These are phyloP conservation scores for Burhinus oedicnemus DNA, from an alignment of 2,113 vertebrate species.

Conservation along the genomic window DNA sequence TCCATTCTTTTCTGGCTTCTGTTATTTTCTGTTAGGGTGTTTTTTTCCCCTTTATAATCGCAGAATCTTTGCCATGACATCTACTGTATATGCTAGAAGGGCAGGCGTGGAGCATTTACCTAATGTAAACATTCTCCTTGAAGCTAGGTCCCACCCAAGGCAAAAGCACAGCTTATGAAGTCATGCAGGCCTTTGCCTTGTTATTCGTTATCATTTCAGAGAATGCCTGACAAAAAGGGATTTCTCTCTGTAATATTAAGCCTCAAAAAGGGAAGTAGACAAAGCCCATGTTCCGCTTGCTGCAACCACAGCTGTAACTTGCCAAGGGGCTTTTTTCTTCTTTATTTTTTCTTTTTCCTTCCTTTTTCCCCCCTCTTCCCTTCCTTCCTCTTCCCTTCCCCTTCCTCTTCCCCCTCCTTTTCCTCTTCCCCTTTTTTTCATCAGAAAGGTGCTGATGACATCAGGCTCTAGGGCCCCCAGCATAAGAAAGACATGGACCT, in stretches of 20 bases:
- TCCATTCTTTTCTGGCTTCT: background rate
- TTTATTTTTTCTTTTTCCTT: background rate
- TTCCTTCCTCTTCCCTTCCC: background rate
- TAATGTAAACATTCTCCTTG: background rate
- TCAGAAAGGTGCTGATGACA: background rate
- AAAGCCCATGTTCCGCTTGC: background rate
- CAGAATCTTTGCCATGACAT: background rate
- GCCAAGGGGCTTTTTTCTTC: background rate
- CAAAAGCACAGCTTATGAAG: background rate
- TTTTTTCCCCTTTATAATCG: background rate
- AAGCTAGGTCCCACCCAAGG: background rate
- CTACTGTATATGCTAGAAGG: background rate
- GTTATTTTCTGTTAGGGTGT: background rate
- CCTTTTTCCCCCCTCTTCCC: no score
- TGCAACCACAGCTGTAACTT: background rate
- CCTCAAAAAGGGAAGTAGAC: background rate
- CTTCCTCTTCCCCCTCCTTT: background rate
- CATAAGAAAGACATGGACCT: no score
- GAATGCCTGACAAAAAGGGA: background rate
- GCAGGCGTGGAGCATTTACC: background rate
- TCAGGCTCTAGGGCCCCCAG: background rate
- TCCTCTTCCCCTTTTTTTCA: background rate
- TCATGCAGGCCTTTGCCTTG: background rate
- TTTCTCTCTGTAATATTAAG: background rate
- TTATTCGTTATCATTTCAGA: background rate